Evolutionary conservation across 2,888 invertebrate species (phyloP).

Genomic region (Lasius fuliginosus): DNA sequence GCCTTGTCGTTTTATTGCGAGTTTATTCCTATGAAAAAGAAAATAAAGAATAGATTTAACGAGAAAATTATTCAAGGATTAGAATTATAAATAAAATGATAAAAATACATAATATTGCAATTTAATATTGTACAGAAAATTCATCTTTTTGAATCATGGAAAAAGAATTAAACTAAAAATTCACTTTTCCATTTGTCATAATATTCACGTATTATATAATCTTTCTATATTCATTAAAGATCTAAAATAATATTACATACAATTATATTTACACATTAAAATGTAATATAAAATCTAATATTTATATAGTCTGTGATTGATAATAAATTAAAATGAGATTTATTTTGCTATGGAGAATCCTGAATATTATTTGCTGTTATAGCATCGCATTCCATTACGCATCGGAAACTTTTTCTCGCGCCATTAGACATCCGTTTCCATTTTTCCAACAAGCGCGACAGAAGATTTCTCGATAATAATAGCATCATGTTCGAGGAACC

Average conservation of each 20-base stretch:
- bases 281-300: not conserved
- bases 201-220: not conserved
- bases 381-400: conserved; percentile 10
- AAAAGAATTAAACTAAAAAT: not conserved
- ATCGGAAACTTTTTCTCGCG: conserved; percentile 3
- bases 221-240: not conserved
- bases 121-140: not conserved
- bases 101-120: not conserved
- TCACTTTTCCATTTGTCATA: not conserved
- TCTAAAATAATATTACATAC: not conserved
- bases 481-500: conserved; percentile 36
- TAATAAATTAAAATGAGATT: not conserved
- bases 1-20: conserved; percentile 19
- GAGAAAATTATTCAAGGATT: not conserved
- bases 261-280: not conserved
- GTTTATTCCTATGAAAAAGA: not conserved
- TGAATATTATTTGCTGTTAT: not conserved
- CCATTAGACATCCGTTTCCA: conserved; percentile 35
- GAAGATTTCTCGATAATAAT: conserved; percentile 40
- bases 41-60: not conserved
- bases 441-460: conserved; percentile 39
- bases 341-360: not conserved
- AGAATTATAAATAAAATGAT: not conserved
- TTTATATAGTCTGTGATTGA: not conserved
- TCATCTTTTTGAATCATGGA: not conserved